Percentiles rank a stretch among this genome's conserved stretches.
Conservation (phyloP, 2,888 invertebrate genomes). For the Ennomos erosarius region DNA sequence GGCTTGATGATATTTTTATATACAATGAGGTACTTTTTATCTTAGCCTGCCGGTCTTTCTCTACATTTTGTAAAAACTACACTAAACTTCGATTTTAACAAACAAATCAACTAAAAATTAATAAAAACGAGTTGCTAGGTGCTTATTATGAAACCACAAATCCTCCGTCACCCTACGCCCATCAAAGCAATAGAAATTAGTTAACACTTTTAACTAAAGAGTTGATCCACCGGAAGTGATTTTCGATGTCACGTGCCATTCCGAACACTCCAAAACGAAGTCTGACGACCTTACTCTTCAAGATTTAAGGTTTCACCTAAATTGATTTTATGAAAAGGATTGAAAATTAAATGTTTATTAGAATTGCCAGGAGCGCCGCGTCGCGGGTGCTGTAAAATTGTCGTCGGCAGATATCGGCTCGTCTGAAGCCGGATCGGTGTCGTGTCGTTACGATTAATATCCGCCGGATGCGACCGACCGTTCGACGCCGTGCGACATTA, state of each 20-base stretch:
- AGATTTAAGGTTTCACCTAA: slow-evolving; percentile 27
- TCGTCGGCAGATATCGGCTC: slow-evolving; percentile 74
- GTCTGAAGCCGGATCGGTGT: slow-evolving; percentile 58
- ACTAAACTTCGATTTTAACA: no score
- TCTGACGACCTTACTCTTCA: background rate
- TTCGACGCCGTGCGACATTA: slow-evolving; percentile 65
- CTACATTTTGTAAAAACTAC: no score
- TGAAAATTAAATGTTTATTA: slow-evolving; percentile 23
- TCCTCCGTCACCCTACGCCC: slow-evolving; percentile 53
- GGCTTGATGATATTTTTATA: background rate
- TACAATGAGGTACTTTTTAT: no score
- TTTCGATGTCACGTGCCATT: slow-evolving; percentile 39
- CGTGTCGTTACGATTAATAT: slow-evolving; percentile 72
- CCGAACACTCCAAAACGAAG: background rate
- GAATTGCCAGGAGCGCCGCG: slow-evolving; percentile 45
- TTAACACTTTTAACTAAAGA: slow-evolving; percentile 70
- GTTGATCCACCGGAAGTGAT: slow-evolving; percentile 73
- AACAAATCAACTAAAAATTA: no score
- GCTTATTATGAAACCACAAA: slow-evolving; percentile 38
- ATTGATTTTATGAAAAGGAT: background rate
- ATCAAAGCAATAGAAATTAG: slow-evolving; percentile 71
- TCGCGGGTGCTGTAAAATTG: slow-evolving; percentile 66
- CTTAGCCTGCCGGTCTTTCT: no score
- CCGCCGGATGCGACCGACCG: slow-evolving; percentile 76
- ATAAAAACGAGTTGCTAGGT: no score